phyloP scores from a whole-genome alignment of 2,797 vertebrate genomes.

The Nannoperca obscura region DNA sequence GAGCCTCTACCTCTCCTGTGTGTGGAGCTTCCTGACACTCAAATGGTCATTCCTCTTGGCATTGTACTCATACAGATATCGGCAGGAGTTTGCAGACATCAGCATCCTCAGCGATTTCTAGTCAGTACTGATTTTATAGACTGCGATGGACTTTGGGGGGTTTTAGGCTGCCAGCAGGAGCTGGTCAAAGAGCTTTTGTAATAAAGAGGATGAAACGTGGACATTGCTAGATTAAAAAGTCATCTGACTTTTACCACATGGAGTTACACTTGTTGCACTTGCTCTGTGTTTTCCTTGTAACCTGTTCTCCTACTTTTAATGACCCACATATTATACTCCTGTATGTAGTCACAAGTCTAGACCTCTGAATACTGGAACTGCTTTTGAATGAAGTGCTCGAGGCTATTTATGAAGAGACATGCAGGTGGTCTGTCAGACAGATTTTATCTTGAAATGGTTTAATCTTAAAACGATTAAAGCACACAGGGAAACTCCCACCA shows the following conservation, averaged over 20 bases:
- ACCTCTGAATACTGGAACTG: conserved; percentile 32
- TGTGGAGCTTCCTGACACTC: conserved; percentile 94
- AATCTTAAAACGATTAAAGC: conserved; percentile 9
- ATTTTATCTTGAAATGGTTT: conserved; percentile 35
- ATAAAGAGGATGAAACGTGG: conserved; percentile 57
- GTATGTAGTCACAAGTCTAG: conserved; percentile 34
- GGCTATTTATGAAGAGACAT: conserved; percentile 28
- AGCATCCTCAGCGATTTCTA: conserved; percentile 99
- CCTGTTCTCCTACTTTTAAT: conserved; percentile 54
- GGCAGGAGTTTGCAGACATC: conserved; percentile 96
- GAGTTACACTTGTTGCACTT: conserved; percentile 62
- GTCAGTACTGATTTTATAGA: conserved; percentile 61
- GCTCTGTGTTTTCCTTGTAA: conserved; percentile 66
- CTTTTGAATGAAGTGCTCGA: conserved; percentile 37
- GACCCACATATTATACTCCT: conserved; percentile 32
- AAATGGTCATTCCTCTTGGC: conserved; percentile 95
- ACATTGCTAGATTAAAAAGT: conserved; percentile 49
- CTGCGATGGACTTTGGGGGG: conserved; percentile 45
- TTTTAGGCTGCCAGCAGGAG: conserved; percentile 48
- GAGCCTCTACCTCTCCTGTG: conserved; percentile 91
- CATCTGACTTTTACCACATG: conserved; percentile 54
- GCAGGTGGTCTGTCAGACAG: conserved; percentile 13
- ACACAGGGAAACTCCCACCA: conserved; percentile 15
- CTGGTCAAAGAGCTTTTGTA: conserved; percentile 60
- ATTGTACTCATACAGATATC: conserved; percentile 91